Evolutionary conservation across 2,888 invertebrate genomes (phyloP).

Genomic region (Agonopterix heracliana): DNA sequence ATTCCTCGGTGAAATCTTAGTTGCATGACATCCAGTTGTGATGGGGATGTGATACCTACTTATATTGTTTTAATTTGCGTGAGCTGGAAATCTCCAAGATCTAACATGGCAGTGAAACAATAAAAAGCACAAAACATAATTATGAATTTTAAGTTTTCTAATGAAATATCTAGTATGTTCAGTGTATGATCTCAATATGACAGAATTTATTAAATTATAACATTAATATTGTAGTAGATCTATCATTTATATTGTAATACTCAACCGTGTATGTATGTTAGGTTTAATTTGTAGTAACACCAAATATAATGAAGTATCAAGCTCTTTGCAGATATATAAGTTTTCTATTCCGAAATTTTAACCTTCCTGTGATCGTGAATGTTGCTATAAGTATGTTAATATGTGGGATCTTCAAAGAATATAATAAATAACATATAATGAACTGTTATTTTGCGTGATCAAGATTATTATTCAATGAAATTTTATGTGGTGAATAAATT

Average conservation of each 20-base stretch:
- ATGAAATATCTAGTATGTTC: no score
- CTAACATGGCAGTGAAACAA: no score
- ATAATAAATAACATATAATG: conserved; percentile 43
- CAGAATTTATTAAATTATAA: no score
- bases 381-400: conserved; percentile 61
- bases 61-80: no score
- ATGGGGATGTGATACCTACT: no score
- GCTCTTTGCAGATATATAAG: conserved; percentile 50
- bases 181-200: no score
- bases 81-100: no score
- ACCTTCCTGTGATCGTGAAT: conserved; percentile 73
- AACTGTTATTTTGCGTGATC: conserved; percentile 71
- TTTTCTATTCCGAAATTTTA: conserved; percentile 71
- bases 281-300: conserved; percentile 61
- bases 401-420: conserved; percentile 62
- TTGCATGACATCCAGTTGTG: no score
- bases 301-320: conserved; percentile 46
- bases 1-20: no score
- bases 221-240: no score
- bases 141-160: no score
- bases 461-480: conserved; percentile 59
- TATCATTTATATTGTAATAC: conserved; percentile 34
- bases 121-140: no score
- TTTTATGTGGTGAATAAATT: conserved; percentile 75
- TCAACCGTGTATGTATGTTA: conserved; percentile 21